Conservation (phyloP, 2,888 invertebrate genomes). For the Oscheius sp. region DNA sequence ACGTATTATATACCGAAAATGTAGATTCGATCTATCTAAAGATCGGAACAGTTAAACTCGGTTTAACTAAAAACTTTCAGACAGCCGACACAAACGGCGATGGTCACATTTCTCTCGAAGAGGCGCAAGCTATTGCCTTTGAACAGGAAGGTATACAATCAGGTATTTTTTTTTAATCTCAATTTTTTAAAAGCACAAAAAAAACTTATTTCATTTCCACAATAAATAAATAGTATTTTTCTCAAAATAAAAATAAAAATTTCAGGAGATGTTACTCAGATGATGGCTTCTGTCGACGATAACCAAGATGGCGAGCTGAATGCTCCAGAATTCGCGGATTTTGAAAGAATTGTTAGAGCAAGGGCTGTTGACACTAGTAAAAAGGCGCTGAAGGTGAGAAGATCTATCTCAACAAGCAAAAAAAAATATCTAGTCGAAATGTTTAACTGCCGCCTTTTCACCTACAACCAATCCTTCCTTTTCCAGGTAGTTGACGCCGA, state of each 20-base stretch:
- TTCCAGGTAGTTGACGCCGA: constrained; percentile 64
- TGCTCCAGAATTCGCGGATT: constrained; percentile 68
- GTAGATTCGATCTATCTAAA: no score
- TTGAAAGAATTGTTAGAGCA: constrained; percentile 64
- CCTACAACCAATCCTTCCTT: no score
- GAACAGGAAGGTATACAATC: constrained; percentile 63
- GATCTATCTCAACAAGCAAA: background rate
- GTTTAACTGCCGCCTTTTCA: no score
- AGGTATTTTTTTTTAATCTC: no score
- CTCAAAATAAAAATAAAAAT: no score
- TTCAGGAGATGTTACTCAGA: constrained; percentile 64
- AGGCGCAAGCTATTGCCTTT: constrained; percentile 67
- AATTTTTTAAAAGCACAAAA: no score
- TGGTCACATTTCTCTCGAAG: constrained; percentile 67
- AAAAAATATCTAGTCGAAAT: no score
- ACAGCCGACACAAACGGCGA: constrained; percentile 63
- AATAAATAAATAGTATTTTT: no score
- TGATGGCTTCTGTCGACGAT: constrained; percentile 64
- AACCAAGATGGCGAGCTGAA: constrained; percentile 66
- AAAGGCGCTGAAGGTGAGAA: constrained; percentile 57
- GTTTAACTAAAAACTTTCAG: constrained; percentile 35
- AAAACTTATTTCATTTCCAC: no score
- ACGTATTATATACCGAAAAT: no score
- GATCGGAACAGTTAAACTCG: no score
- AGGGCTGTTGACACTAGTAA: constrained; percentile 66